Evolutionary conservation across 2,888 invertebrate genomes (phyloP).

Genomic region (Orchesella flavescens): DNA sequence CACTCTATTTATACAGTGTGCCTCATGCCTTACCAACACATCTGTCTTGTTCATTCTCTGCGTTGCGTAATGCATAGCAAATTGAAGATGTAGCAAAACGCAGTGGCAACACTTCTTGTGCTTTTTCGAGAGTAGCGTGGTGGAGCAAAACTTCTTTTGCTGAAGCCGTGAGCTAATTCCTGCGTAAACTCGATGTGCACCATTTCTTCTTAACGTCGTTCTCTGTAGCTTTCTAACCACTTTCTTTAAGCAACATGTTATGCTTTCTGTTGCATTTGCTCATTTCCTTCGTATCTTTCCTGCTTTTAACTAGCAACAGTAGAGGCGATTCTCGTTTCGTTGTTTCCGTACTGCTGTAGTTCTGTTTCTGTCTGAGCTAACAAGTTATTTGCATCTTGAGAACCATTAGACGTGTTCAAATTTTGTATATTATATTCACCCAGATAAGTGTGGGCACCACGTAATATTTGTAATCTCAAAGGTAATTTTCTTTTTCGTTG

Average conservation of each 20-base stretch:
- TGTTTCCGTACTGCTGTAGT: not conserved
- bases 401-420: no score
- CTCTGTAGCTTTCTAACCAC: no score
- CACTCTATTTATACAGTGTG: no score
- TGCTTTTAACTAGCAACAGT: not conserved
- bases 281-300: not conserved
- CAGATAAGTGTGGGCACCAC: no score
- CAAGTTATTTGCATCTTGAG: no score
- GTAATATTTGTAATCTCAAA: no score
- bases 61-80: conserved; percentile 8
- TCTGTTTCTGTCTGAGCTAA: not conserved
- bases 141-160: not conserved
- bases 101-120: not conserved
- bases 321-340: conserved; percentile 1
- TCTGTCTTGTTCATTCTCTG: conserved; percentile 25
- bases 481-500: no score
- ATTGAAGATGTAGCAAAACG: not conserved
- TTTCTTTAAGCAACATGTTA: conserved; percentile 41
- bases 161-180: not conserved
- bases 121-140: not conserved
- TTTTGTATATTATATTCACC: no score
- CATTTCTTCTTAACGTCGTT: no score
- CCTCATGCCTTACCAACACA: not conserved
- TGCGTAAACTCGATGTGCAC: not conserved
- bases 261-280: conserved; percentile 40